Base-by-base conservation (phyloP, 2,113 vertebrate species). In the Buteo buteo region DNA sequence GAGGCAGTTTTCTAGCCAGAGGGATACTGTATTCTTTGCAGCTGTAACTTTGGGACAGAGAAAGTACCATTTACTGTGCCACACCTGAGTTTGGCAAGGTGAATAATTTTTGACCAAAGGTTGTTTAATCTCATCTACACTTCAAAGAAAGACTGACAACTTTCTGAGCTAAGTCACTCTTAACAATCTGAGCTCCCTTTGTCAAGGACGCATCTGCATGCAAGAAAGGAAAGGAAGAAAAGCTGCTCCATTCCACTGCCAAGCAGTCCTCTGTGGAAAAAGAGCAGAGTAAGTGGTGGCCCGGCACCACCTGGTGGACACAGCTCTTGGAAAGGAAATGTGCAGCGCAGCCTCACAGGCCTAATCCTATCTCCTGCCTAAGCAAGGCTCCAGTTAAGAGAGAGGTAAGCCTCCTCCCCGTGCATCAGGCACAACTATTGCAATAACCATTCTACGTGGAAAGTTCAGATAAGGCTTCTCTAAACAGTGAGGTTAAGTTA, bases 261-360 rank as follows among this genome's bases (percentile, higher is more conserved):
- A 22, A 44, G 9, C 15, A 16, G 20, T 5, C 20, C 40, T 34
- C n/a, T 8, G 24, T 55, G 10, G 10, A 32, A 24, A 49, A 3
- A 1, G 9, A 21, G 71, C 1, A 24, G 47, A 1, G 20, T 9
- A 13, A 64, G 49, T 1, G 16, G 73, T 67, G 58, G 36, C 82
- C 40, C 4, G 3, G 69, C 93, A 66, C 95, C 96, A 83, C 45
- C 97, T 87, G 47, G 42, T 34, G 97, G 95, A 26, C 66, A 74
- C 34, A 42, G 26, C 34, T 47, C 42, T 12, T 7, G 25, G 49
- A 49, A 54, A 3, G 24, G 57, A 54, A 50, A n/a, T 0, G 40
- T 1, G 18, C 54, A 58, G 54, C 15, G 1, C 26, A 77, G n/a
- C 25, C 24, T 20, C 1, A 3, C 18, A 29, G 34, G 20, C 16